Evolutionary conservation across 1,140 invertebrate genomes (phyloP), one percentile per base, ranked within the genome.

Genomic region (Dendroctonus valens): DNA sequence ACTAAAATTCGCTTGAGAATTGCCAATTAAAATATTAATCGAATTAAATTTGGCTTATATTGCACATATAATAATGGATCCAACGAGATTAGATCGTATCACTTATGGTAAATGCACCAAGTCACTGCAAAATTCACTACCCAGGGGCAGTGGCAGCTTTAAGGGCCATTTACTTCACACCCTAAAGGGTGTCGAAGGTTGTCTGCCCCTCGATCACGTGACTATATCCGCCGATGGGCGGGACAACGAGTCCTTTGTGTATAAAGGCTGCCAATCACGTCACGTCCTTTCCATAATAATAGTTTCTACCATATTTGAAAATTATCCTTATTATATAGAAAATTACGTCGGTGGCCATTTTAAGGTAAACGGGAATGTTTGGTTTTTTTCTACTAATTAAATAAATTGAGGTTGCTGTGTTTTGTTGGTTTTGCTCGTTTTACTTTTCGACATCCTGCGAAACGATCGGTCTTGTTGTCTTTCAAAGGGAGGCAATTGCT

Each of bases 231-330:
- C 44, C 65, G 44, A 68, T 67, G 58, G 71, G 71, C 65, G 69
- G 69, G 40, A 67, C 69, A 14, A 41, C 62, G 51, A 68, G 63
- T 64, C 62, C 62, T 64, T 64, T 64, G 62, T 65, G 62, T 67
- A 57, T 54, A 41, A 37, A 52, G 64, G 48, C 72, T 68, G 59
- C 73, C 73, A 74, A 74, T 74, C 69, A 59, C 65, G 67, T 59
- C 63, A 72, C 55, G 55, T 69, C 48, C 53, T 69, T 63, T 61
- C 67, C 70, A 50, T 75, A 73, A 75, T 74, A 73, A 74, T 72
- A 75, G 69, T 69, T 65, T 70, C 74, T 67, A 74, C 74, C 74
- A 75, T 75, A 75, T 75, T 75, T 75, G 74, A 75, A 75, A 75
- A 75, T 75, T 74, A 73, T 75, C 73, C 74, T 73, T 74, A 75